Evolutionary conservation across 2,888 invertebrate genomes (phyloP).

Genomic region (Asteroscopus sphinx): DNA sequence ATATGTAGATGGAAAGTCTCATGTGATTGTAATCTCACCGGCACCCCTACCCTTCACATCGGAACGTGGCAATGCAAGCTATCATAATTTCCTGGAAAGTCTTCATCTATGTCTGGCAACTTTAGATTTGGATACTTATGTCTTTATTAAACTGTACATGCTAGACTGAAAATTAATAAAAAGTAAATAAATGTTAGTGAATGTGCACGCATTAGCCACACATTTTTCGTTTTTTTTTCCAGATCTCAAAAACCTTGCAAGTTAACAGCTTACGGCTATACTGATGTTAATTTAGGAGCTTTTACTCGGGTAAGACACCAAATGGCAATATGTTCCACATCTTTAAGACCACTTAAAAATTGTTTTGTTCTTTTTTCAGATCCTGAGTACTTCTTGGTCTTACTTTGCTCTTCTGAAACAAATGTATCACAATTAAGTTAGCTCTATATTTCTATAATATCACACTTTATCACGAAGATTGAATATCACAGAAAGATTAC

Average conservation of each 20-base stretch:
- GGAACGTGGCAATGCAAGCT: no score
- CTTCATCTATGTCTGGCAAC: no score
- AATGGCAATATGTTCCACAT: neutral
- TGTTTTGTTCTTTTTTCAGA: conserved; percentile 64
- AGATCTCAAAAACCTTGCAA: conserved; percentile 74
- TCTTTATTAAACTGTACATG: no score
- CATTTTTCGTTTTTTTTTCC: conserved; percentile 42
- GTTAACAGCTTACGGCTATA: conserved; percentile 70
- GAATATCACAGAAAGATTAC: conserved; percentile 1
- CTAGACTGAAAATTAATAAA: no score
- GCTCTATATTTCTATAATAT: no score
- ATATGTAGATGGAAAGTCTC: no score
- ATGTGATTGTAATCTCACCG: no score
- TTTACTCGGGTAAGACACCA: conserved; percentile 66
- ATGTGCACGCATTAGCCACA: no score
- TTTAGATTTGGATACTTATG: no score
- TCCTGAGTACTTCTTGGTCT: conserved; percentile 75
- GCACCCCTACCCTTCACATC: no score
- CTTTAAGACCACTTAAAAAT: neutral
- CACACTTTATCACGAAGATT: neutral
- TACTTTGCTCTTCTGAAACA: conserved; percentile 73
- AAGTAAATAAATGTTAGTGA: no score
- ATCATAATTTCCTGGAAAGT: no score
- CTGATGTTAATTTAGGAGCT: conserved; percentile 67
- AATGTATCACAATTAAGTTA: conserved; percentile 52